These are phyloP conservation scores for Lasioglossum baleicum DNA, from an alignment of 1,140 invertebrate genomes.

Conservation along the genomic window DNA sequence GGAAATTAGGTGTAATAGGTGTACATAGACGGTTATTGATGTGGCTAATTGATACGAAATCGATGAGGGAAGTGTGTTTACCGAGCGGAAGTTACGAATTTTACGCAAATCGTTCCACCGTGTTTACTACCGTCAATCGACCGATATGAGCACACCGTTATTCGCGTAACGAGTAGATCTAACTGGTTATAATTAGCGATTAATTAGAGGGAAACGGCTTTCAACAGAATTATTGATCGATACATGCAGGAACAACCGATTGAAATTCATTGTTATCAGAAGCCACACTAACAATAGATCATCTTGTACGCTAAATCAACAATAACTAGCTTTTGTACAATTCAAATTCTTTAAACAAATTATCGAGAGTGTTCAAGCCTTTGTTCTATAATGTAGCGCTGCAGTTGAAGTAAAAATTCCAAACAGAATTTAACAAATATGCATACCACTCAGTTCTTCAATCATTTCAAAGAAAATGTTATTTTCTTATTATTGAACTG, in stretches of 20 bases:
- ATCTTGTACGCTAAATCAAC: background rate
- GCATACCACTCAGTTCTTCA: background rate
- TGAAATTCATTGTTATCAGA: background rate
- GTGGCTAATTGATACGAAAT: slow-evolving; percentile 46
- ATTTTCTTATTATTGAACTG: no score
- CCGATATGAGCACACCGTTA: slow-evolving; percentile 33
- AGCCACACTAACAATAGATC: background rate
- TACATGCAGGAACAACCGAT: background rate
- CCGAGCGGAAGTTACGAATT: slow-evolving; percentile 51
- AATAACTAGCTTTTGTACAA: background rate
- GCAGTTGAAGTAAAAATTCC: background rate
- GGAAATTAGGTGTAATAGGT: no score
- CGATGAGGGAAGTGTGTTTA: slow-evolving; percentile 33
- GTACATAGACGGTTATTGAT: slow-evolving; percentile 5
- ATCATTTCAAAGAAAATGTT: no score
- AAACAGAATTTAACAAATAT: background rate
- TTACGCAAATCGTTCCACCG: slow-evolving; percentile 46
- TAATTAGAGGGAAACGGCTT: slow-evolving; percentile 38
- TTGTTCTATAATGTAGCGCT: background rate
- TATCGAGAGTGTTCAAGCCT: background rate
- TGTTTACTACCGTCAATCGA: slow-evolving; percentile 35
- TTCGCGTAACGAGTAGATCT: slow-evolving; percentile 38
- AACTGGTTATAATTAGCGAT: slow-evolving; percentile 47
- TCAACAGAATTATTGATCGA: slow-evolving; percentile 20
- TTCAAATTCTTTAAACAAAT: background rate